Conservation (phyloP, 2,888 invertebrate genomes). For the Didymodactylos carnosus region DNA sequence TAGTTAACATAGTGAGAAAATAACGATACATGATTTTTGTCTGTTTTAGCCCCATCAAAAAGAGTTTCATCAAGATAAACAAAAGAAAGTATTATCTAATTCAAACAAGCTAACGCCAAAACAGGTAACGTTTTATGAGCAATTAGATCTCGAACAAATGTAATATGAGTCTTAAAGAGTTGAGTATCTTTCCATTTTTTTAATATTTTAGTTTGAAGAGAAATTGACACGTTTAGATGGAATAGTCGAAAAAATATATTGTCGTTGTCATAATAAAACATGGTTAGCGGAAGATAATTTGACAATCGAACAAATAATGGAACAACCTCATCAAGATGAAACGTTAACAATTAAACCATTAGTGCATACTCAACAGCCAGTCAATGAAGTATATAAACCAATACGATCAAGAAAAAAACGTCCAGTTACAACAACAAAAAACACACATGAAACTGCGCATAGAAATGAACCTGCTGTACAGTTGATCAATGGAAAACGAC, state of each 20-base stretch:
- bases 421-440: neutral
- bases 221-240: neutral
- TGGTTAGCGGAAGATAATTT: neutral
- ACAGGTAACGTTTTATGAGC: too few relatives aligned
- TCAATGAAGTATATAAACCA: neutral
- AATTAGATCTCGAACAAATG: too few relatives aligned
- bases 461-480: too few relatives aligned
- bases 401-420: neutral
- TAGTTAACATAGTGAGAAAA: conserved; percentile 17
- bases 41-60: neutral
- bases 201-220: neutral
- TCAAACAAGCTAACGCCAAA: neutral
- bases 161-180: too few relatives aligned
- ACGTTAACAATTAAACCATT: too few relatives aligned
- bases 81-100: neutral
- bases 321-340: too few relatives aligned
- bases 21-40: too few relatives aligned
- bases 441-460: too few relatives aligned
- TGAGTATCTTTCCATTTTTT: too few relatives aligned
- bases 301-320: neutral
- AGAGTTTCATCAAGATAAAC: neutral
- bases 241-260: neutral
- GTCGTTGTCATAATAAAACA: neutral
- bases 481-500: neutral
- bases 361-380: too few relatives aligned